Conservation (phyloP, 53 echinoderm and acorn worm species). For the Paracentrotus lividus region DNA sequence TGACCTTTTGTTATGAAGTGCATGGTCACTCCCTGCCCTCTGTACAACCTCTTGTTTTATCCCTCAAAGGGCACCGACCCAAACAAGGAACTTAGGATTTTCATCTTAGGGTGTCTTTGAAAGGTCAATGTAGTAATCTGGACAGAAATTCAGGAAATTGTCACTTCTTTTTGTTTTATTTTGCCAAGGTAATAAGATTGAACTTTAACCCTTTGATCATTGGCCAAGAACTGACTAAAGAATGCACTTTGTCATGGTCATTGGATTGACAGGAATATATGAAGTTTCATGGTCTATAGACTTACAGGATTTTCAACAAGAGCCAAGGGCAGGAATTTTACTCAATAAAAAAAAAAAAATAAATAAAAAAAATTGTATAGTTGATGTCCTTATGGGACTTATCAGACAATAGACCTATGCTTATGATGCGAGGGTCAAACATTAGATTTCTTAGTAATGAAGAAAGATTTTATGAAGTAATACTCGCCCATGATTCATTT, state of each 20-base stretch:
- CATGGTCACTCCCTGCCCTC: conserved; percentile 41
- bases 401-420: too few species aligned
- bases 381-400: too few species aligned
- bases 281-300: background rate
- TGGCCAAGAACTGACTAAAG: background rate
- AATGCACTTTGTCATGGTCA: conserved; percentile 28
- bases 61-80: conserved; percentile 59
- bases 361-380: too few species aligned
- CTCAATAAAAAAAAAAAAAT: too few species aligned
- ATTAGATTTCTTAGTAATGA: too few species aligned
- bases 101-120: conserved; percentile 34
- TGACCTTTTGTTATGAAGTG: background rate
- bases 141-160: background rate
- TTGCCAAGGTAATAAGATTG: background rate
- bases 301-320: too few species aligned
- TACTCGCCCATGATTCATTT: too few species aligned
- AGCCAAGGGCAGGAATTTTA: too few species aligned
- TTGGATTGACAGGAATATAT: background rate
- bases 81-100: conserved; percentile 31
- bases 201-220: conserved; percentile 16
- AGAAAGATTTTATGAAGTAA: too few species aligned
- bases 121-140: conserved; percentile 35
- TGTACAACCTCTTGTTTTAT: conserved; percentile 47
- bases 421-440: too few species aligned
- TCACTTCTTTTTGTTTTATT: conserved; percentile 7